Base-by-base conservation (phyloP, 2,113 vertebrate genomes). In the Otocyon megalotis region DNA sequence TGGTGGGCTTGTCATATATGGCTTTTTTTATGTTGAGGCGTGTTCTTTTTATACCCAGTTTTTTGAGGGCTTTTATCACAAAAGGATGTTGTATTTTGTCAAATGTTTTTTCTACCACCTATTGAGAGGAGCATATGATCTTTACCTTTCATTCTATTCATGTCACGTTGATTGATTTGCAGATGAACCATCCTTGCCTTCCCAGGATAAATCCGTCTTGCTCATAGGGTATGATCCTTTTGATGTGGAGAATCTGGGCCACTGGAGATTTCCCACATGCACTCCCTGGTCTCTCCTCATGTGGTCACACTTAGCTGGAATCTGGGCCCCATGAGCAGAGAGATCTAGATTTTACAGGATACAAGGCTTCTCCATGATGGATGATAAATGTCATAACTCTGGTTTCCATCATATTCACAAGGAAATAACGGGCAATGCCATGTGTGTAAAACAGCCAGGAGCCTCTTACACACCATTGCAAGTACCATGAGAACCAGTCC, bases 391-490 rank as follows among this genome's bases (percentile, higher is more conserved):
- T 22, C 1, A 0, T 0, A 13, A 8, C 54, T 28, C n/a, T 63
- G 1, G 48, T 24, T 58, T 76, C 63, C 53, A 20, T 26, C 5
- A 5, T 19, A n/a, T 12, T 43, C 2, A 3, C 72, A 48, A 58
- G 19, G 74, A 79, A 92, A n/a, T 9, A 3, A 8, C 0, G 1
- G 9, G 19, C 20, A 3, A 10, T 0, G 11, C 53, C 50, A 56
- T 1, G 2, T 81, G 93, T 96, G 95, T 94, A 92, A 89, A 95
- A 95, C 81, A 97, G 81, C 60, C 50, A 32, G 63, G 19, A 1
- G 2, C 26, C 83, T 74, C 80, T 95, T 72, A 88, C 87, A 43
- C 22, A 63, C 3, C 48, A 14, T 83, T 20, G 9, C 0, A 0
- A 17, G 20, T 30, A 9, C 43, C 15, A 20, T 53, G 19, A 17